phyloP scores from a whole-genome alignment of 2,797 vertebrate genomes.

The Rhynchotus rufescens region DNA sequence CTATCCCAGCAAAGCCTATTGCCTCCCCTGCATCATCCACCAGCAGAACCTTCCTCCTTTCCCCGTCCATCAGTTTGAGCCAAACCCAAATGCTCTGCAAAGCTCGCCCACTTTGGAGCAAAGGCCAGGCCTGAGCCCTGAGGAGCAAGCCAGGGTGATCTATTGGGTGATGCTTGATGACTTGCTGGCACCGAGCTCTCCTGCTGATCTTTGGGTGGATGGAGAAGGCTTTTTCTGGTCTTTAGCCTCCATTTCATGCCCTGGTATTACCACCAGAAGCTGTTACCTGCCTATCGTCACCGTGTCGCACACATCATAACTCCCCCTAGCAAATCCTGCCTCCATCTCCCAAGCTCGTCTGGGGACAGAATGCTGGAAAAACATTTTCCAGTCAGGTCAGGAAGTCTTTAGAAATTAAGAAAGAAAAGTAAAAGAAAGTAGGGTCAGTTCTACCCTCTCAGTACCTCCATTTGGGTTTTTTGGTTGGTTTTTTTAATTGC shows the following conservation, averaged over 20 bases:
- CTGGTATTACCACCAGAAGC: slow-evolving; percentile 52
- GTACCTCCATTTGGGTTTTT: background rate
- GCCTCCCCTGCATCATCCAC: background rate
- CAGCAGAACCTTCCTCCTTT: background rate
- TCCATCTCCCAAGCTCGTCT: slow-evolving; percentile 22
- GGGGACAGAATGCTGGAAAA: slow-evolving; percentile 2
- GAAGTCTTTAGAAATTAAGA: background rate
- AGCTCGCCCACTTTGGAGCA: background rate
- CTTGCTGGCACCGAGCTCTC: background rate
- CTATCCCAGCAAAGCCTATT: background rate
- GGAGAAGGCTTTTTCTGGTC: background rate
- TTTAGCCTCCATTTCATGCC: background rate
- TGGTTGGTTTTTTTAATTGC: background rate
- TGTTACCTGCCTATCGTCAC: slow-evolving; percentile 54
- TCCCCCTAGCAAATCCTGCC: slow-evolving; percentile 4
- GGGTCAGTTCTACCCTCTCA: background rate
- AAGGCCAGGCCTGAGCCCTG: background rate
- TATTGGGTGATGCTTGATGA: background rate
- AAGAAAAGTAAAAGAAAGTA: background rate
- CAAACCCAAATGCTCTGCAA: background rate
- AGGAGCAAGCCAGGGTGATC: background rate
- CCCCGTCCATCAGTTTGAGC: background rate
- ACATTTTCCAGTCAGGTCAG: slow-evolving; percentile 22
- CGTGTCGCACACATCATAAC: slow-evolving; percentile 16
- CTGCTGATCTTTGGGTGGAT: background rate